Percentiles rank a stretch among this genome's conserved stretches.
Evolutionary conservation across 64 coral and sea anemone species (phyloP).

Genomic region (Montipora sp.): DNA sequence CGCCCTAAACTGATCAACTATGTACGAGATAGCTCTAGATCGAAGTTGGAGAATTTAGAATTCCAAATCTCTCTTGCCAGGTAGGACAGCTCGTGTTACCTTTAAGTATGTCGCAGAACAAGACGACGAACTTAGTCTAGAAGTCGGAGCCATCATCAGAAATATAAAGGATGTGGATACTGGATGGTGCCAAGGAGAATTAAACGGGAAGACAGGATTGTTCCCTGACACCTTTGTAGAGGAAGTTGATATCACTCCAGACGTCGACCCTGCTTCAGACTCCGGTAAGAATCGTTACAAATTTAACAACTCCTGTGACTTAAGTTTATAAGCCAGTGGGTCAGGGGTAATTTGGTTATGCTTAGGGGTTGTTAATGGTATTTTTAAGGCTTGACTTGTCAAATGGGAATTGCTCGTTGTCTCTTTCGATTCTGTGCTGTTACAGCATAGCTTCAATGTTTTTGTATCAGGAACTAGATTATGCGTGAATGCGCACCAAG

Average conservation of each 20-base stretch:
- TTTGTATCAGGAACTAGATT: too few relatives aligned
- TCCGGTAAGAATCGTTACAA: background rate
- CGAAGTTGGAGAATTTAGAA: too few relatives aligned
- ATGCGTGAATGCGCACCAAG: too few relatives aligned
- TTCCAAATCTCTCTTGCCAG: background rate
- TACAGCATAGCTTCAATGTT: too few relatives aligned
- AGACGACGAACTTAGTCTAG: conserved; percentile 65
- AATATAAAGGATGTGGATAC: conserved; percentile 66
- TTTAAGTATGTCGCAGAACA: conserved; percentile 69
- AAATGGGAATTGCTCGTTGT: too few relatives aligned
- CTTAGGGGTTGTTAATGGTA: too few relatives aligned
- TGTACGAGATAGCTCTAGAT: too few relatives aligned
- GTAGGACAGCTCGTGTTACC: conserved; percentile 73
- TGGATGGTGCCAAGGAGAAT: conserved; percentile 84
- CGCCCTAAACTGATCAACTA: too few relatives aligned
- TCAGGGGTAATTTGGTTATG: background rate
- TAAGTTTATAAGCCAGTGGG: background rate
- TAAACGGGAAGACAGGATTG: conserved; percentile 72
- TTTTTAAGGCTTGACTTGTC: too few relatives aligned
- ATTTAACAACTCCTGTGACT: background rate
- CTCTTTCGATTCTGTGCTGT: too few relatives aligned
- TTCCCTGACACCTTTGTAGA: conserved; percentile 91
- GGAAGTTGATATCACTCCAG: conserved; percentile 24
- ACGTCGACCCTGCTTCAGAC: background rate
- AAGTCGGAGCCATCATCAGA: conserved; percentile 75